Evolutionary conservation across 2,888 invertebrate genomes (phyloP).

Genomic region (Brassicogethes aeneus): DNA sequence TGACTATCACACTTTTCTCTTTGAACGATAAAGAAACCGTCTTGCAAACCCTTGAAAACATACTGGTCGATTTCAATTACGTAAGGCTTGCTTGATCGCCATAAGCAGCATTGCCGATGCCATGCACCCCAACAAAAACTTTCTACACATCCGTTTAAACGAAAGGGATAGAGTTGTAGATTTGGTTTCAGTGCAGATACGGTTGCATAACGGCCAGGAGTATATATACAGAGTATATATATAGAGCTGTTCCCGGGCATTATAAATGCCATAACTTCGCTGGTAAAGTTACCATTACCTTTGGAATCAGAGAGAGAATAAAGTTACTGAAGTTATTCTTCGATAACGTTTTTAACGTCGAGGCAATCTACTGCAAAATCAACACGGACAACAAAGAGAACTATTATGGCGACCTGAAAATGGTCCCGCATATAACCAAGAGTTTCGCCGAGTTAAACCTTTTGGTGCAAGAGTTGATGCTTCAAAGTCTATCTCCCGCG

Average conservation of each 20-base stretch:
- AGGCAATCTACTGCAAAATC: conserved; percentile 38
- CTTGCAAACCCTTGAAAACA: conserved; percentile 54
- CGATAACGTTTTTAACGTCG: conserved; percentile 39
- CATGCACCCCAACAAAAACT: conserved; percentile 46
- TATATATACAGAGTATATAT: too few species aligned
- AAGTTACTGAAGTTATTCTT: conserved; percentile 53
- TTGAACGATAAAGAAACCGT: conserved; percentile 59
- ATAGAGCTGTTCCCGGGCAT: conserved; percentile 58
- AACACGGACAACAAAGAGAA: conserved; percentile 20
- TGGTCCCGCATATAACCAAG: conserved; percentile 30
- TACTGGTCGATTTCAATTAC: too few species aligned
- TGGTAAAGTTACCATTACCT: conserved; percentile 42
- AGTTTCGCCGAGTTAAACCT: conserved; percentile 50
- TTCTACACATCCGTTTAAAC: conserved; percentile 34
- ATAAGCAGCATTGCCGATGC: conserved; percentile 51
- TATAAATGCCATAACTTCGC: conserved; percentile 52
- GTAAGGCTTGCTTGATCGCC: conserved; percentile 48
- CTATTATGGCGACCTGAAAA: conserved; percentile 35
- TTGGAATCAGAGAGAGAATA: conserved; percentile 55
- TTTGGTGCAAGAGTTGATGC: conserved; percentile 56
- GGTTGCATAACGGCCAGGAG: conserved; percentile 37
- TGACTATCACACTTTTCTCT: conserved; percentile 62
- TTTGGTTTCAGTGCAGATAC: conserved; percentile 32
- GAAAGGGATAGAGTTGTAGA: conserved; percentile 32
- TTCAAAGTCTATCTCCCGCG: conserved; percentile 59